Evolutionary conservation across 2,888 invertebrate genomes (phyloP), one percentile per base, ranked within the genome.

Genomic region (Formica aserva): DNA sequence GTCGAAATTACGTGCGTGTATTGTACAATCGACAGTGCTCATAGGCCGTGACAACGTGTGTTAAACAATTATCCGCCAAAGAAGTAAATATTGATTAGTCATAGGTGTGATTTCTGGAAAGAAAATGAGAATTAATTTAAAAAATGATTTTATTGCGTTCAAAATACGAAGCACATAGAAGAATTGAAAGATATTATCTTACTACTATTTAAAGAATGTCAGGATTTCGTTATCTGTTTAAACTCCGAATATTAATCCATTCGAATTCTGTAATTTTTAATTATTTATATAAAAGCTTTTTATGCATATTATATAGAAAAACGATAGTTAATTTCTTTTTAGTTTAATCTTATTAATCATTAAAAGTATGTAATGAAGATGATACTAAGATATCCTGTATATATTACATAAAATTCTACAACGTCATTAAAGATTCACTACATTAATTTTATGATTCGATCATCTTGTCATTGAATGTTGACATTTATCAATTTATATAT

Each of bases 1-100:
- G 45, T 22, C 32, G 13, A 57, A 55, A 77, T 85, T 75, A 60
- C 13, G 52, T 22, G 18, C 29, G 29, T 26, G 22, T 5, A 11
- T 9, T 32, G 22, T 5, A 11, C 13, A 52, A 9, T 11, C 11
- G 18, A 66, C 29, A 48, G 29, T n/a, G 55, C 26, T 84, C 75
- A 1, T 4, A 60, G 22, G 6, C 52, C 22, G 32, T 57, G 29
- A 82, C 35, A 55, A 71, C 57, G 26, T n/a, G n/a, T 66, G 45
- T 57, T 57, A 67, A 67, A 82, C 48, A 13, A 67, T 65, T 41
- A 48, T 45, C 9, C 26, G 1, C 26, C 0, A 18, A 55, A 18
- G 3, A 22, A 52, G 11, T 45, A 18, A 15, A 55, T 75, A 45
- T 45, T 15, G 18, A 71, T 45, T 18, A 15, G 26, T 18, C 11